These are phyloP conservation scores for Tuta absoluta DNA, from an alignment of 2,888 invertebrate species.

Conservation along the genomic window DNA sequence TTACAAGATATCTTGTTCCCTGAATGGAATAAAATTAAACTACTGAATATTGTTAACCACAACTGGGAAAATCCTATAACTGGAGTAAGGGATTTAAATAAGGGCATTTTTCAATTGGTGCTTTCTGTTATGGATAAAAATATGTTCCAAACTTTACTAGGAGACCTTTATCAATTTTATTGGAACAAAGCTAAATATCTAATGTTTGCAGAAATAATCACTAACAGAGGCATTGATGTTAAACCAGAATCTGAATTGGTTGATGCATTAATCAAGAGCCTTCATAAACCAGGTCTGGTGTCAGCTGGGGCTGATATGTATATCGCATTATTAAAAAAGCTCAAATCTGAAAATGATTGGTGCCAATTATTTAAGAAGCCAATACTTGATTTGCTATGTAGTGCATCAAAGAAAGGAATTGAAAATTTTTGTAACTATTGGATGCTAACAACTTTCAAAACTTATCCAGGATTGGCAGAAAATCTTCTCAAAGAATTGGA, in stretches of 20 bases:
- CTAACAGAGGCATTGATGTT: conserved; percentile 43
- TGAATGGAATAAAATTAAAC: conserved; percentile 55
- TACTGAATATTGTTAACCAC: conserved; percentile 77
- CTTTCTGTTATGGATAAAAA: conserved; percentile 48
- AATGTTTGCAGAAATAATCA: conserved; percentile 77
- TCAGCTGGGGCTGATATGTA: conserved; percentile 83
- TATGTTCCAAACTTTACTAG: conserved; percentile 48
- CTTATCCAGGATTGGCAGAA: conserved; percentile 56
- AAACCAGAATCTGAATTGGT: conserved; percentile 49
- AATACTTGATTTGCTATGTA: conserved; percentile 53
- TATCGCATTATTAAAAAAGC: conserved; percentile 66
- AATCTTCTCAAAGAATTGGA: conserved; percentile 51
- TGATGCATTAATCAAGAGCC: conserved; percentile 63
- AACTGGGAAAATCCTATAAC: conserved; percentile 83
- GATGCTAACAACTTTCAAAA: conserved; percentile 73
- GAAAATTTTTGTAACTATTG: conserved; percentile 77
- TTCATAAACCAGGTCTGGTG: conserved; percentile 78
- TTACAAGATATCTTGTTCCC: conserved; percentile 53
- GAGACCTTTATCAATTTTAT: conserved; percentile 71
- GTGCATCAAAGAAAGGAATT: conserved; percentile 54
- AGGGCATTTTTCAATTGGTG: conserved; percentile 69
- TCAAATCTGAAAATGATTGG: conserved; percentile 69
- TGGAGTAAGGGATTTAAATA: conserved; percentile 79
- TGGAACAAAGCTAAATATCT: conserved; percentile 82
- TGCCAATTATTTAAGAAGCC: conserved; percentile 58